phyloP scores from a whole-genome alignment of 2,113 vertebrate genomes.

The Chlamydotis undulata region DNA sequence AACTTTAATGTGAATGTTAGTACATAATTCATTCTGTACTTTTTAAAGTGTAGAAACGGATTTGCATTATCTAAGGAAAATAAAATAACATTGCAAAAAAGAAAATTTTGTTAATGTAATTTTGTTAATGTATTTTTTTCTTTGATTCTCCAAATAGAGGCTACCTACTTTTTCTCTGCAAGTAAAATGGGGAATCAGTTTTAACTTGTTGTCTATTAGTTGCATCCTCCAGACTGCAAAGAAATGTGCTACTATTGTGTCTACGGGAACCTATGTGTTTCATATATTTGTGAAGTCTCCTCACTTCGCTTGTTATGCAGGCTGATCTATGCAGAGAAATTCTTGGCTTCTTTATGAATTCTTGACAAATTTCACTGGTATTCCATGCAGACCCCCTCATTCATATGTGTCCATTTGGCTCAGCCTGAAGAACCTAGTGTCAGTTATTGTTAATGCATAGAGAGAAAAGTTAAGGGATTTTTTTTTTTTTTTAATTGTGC shows the following conservation, averaged over 20 bases:
- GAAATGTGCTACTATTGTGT: background rate
- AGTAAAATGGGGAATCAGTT: conserved; percentile 30
- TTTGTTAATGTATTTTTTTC: conserved; percentile 36
- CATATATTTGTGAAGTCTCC: background rate
- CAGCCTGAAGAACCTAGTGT: background rate
- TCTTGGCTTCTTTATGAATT: background rate
- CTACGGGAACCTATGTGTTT: background rate
- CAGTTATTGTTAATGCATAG: background rate
- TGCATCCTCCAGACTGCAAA: background rate
- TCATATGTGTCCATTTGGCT: background rate
- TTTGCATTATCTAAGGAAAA: conserved; percentile 55
- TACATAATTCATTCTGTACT: conserved; percentile 23
- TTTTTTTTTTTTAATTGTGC: background rate
- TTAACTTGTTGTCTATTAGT: background rate
- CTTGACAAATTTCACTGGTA: background rate
- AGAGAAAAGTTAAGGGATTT: background rate
- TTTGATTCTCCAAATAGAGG: conserved; percentile 28
- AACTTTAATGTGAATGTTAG: background rate
- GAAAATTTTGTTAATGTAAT: conserved; percentile 50
- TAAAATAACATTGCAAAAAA: conserved; percentile 30
- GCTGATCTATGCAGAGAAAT: background rate
- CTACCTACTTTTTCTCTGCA: conserved; percentile 33
- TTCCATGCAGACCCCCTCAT: background rate
- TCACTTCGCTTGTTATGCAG: background rate
- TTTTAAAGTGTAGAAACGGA: background rate